A percentile compares a stretch with the other conserved stretches of the same genome.
These are phyloP conservation scores for Neogale vison DNA, from an alignment of 2,113 vertebrate genomes.

Conservation along the genomic window DNA sequence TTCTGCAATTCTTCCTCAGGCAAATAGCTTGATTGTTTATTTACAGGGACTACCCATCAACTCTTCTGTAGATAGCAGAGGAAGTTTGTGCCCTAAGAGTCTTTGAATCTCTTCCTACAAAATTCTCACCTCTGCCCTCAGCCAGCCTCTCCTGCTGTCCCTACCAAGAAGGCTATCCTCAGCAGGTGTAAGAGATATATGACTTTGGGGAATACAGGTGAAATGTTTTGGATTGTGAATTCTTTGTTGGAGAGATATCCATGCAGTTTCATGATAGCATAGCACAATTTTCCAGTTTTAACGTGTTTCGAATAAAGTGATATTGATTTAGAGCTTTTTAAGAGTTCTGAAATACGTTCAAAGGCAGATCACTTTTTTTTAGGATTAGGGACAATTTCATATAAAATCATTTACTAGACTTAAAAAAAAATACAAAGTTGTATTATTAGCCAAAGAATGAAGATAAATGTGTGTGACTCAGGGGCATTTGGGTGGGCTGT, in stretches of 20 bases:
- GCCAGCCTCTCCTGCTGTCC: no score
- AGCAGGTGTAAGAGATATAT: accelerated
- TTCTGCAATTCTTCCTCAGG: background rate
- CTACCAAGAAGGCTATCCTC: background rate
- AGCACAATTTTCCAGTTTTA: background rate
- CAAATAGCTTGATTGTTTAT: background rate
- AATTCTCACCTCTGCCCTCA: background rate
- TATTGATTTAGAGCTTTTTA: background rate
- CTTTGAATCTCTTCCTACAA: background rate
- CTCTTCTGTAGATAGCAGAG: background rate
- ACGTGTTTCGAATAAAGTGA: background rate
- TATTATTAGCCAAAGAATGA: background rate
- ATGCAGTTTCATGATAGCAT: background rate
- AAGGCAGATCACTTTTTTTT: background rate
- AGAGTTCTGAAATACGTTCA: background rate
- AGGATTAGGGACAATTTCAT: background rate
- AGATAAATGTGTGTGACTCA: background rate
- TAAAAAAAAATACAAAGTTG: background rate
- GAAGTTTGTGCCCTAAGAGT: background rate
- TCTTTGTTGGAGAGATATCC: background rate
- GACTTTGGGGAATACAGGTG: accelerated
- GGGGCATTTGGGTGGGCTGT: background rate
- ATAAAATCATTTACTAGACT: background rate
- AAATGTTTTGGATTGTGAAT: background rate
- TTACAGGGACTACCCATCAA: background rate